Conservation (phyloP, 1,140 invertebrate genomes). For the Papilio machaon region DNA sequence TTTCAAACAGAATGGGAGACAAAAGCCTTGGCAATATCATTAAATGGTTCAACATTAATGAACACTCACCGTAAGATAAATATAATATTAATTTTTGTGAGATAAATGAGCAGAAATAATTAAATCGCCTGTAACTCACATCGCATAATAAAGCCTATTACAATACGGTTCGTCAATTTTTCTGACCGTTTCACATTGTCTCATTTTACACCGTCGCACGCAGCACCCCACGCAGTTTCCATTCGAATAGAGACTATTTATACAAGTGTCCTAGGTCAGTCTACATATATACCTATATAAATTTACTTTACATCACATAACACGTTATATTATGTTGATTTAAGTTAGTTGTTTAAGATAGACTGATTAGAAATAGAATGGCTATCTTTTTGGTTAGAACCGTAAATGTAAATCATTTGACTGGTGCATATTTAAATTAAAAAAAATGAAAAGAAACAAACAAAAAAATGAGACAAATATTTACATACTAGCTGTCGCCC, state of each 20-base stretch:
- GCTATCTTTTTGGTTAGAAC: too few species aligned
- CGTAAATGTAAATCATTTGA: too few species aligned
- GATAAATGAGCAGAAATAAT: not conserved
- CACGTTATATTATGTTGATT: too few species aligned
- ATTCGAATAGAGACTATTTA: not conserved
- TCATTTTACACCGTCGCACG: constrained; percentile 14
- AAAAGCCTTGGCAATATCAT: too few species aligned
- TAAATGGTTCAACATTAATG: too few species aligned
- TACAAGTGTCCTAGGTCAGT: constrained; percentile 1
- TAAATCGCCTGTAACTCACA: not conserved
- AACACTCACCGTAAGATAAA: not conserved
- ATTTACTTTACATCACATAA: not conserved
- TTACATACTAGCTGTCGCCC: not conserved
- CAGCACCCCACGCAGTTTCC: constrained; percentile 22
- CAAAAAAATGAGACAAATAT: not conserved
- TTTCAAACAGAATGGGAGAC: too few species aligned
- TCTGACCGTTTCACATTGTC: constrained; percentile 14
- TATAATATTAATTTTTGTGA: too few species aligned
- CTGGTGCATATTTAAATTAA: too few species aligned
- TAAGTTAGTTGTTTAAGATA: too few species aligned
- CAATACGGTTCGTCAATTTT: not conserved
- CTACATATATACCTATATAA: not conserved
- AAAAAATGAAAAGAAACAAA: too few species aligned
- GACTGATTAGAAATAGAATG: too few species aligned
- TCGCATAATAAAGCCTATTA: not conserved